Evolutionary conservation across 1,140 invertebrate species (phyloP).

Genomic region (Gonatopus flavifemur): DNA sequence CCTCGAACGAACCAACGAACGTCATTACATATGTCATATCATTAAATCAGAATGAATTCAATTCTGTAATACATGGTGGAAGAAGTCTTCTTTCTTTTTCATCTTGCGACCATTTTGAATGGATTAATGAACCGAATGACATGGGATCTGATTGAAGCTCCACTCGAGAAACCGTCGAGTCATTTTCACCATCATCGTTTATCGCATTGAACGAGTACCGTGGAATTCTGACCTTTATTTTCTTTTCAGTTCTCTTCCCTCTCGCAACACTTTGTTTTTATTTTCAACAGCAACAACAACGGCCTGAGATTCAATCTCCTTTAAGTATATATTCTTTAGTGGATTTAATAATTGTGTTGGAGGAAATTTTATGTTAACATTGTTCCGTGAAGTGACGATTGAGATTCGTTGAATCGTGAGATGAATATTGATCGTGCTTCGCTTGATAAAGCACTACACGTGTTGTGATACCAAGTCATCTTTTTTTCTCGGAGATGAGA

Average conservation of each 20-base stretch:
- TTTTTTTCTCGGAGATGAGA: no score
- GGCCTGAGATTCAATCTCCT: no score
- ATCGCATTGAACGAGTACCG: slow-evolving; percentile 23
- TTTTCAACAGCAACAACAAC: neutral
- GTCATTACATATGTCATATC: slow-evolving; percentile 27
- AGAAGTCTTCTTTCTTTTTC: no score
- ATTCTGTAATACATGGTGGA: slow-evolving; percentile 24
- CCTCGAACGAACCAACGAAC: slow-evolving; percentile 11
- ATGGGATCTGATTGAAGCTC: slow-evolving; percentile 49
- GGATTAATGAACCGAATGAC: slow-evolving; percentile 51
- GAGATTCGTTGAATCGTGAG: neutral
- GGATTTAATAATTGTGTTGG: neutral
- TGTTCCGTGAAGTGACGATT: neutral
- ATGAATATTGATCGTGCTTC: neutral
- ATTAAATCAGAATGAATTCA: slow-evolving; percentile 22
- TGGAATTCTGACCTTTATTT: slow-evolving; percentile 25
- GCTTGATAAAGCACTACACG: neutral
- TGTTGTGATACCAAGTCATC: no score
- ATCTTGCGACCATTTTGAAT: slow-evolving; percentile 23
- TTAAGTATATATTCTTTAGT: no score
- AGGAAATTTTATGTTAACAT: neutral
- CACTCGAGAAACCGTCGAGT: slow-evolving; percentile 45
- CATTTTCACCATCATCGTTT: slow-evolving; percentile 37
- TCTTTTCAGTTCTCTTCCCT: slow-evolving; percentile 12
- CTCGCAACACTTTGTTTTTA: neutral